These are phyloP conservation scores for Rotaria sp. DNA, from an alignment of 2,888 invertebrate genomes.

Conservation along the genomic window DNA sequence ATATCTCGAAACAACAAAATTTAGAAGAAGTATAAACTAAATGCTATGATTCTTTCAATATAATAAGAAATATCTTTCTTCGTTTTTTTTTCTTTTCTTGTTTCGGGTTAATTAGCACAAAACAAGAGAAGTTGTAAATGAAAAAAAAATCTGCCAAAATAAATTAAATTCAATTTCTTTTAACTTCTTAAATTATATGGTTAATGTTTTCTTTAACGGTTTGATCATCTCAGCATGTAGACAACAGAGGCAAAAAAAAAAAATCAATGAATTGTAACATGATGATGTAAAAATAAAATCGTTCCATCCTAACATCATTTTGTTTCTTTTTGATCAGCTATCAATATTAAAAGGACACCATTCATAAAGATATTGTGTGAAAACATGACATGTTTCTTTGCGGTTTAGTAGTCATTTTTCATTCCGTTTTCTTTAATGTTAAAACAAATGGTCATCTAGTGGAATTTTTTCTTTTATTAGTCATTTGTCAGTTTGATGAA, in stretches of 20 bases:
- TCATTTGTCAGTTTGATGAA: slow-evolving; percentile 1
- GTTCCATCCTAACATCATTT: neutral
- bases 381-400: neutral
- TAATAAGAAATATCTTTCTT: too few relatives aligned
- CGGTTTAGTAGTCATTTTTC: neutral
- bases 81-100: too few relatives aligned
- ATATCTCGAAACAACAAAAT: too few relatives aligned
- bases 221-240: neutral
- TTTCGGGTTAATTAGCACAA: neutral
- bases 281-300: neutral
- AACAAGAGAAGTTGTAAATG: neutral
- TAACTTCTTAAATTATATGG: neutral
- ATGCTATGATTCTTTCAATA: too few relatives aligned
- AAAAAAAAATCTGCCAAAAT: neutral
- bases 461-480: neutral
- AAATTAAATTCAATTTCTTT: neutral
- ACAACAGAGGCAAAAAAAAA: neutral
- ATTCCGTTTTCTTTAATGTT: neutral
- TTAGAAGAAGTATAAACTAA: too few relatives aligned
- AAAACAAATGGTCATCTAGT: neutral
- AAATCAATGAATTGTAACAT: slow-evolving; percentile 2
- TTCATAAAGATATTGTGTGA: neutral
- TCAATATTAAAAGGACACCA: neutral
- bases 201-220: neutral
- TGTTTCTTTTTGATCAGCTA: neutral